Evolutionary conservation across 2,888 invertebrate species (phyloP), one percentile per base, ranked within the genome.

Genomic region (Drosophila nr. perissopoda): DNA sequence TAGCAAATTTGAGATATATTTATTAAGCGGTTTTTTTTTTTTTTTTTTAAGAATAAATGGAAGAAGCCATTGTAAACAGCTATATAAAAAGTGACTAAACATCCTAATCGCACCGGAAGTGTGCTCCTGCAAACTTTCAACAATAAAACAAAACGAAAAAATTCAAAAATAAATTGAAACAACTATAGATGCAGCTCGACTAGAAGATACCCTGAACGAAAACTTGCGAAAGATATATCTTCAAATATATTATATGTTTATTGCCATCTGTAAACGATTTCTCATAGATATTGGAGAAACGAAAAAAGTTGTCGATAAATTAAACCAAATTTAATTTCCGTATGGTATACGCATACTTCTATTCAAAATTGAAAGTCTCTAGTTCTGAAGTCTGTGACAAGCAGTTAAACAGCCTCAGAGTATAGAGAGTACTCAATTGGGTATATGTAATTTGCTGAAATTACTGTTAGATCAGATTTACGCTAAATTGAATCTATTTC

Each of bases 281-380:
- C 4, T 1, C 0, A n/a, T n/a, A n/a, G 1, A 38, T n/a, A 38
- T n/a, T n/a, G 8, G 4, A n/a, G n/a, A 8, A n/a, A n/a, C 10
- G 4, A n/a, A 10, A n/a, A 4, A 40, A 4, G 1, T n/a, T 1
- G 11, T 8, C 1, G 1, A n/a, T n/a, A n/a, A n/a, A 10, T n/a
- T 4, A 10, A n/a, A 40, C 1, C n/a, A 40, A 40, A 40, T 8
- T 40, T n/a, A 8, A n/a, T 36, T 16, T 36, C 16, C 36, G 16
- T 16, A 36, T 10, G n/a, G 33, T 33, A 10, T 10, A 33, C 33
- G 10, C 10, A 33, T 33, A 33, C 33, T 33, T 33, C 33, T 10
- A 33, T 2, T 40, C 4, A 40, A 40, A n/a, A 10, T n/a, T n/a
- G 1, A 1, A 10, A 4, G 38, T n/a, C 10, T 40, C 10, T 40